These are phyloP conservation scores for Pherbina coryleti DNA, from an alignment of 2,888 invertebrate genomes.

Conservation along the genomic window DNA sequence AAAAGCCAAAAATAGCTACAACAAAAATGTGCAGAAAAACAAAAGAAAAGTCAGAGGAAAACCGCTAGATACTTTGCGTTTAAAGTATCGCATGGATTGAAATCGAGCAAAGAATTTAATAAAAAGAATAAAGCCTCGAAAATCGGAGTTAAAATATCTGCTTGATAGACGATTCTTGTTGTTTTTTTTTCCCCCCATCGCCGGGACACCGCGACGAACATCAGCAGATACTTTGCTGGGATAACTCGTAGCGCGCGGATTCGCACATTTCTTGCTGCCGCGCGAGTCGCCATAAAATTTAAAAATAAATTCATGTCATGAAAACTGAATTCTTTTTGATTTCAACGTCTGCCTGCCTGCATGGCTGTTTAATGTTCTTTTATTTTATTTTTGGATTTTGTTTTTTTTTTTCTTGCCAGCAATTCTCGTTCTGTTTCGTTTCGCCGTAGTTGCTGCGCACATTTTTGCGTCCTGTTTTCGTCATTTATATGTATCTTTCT, in stretches of 20 bases:
- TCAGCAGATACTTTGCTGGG: neutral
- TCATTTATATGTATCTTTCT: conserved; percentile 7
- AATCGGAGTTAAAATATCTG: neutral
- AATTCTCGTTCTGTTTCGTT: conserved; percentile 43
- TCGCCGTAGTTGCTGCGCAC: conserved; percentile 14
- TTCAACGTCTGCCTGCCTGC: conserved; percentile 1
- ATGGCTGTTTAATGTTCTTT: neutral
- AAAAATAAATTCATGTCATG: conserved; percentile 33
- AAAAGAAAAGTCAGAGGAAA: neutral
- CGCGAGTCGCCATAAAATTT: conserved; percentile 27
- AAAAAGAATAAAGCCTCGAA: neutral
- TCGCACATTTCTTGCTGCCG: conserved; percentile 22
- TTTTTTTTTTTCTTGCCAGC: conserved; percentile 30
- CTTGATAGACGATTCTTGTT: neutral
- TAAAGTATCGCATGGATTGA: neutral
- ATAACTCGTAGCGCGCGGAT: neutral
- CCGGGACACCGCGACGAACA: neutral
- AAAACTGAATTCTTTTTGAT: conserved; percentile 20
- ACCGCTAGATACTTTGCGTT: neutral
- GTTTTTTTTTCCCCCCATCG: neutral
- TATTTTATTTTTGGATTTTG: conserved; percentile 8
- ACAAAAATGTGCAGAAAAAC: neutral
- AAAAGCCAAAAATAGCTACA: neutral
- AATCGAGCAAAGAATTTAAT: neutral
- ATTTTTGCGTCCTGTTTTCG: conserved; percentile 25